Base-by-base conservation (phyloP, 2,797 vertebrate genomes). In the Danio aesculapii region DNA sequence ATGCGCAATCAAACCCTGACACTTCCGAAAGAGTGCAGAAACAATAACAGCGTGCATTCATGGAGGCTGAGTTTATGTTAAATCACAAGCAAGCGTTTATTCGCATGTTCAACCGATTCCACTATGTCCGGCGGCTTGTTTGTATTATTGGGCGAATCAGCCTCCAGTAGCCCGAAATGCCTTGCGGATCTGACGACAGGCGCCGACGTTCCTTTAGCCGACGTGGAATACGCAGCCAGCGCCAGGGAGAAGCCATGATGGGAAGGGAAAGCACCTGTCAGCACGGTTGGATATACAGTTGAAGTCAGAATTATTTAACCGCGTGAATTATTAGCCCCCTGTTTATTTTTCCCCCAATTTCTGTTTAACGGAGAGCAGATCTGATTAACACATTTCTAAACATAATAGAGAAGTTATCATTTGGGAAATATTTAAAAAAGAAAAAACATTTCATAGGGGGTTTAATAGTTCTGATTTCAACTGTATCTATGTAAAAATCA, bases 101-200 rank as follows among this genome's bases (percentile, higher is more conserved):
- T 16, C 41, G 47, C 64, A 72, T 85, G 57, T 50, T 75, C 76
- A 10, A 49, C 61, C 49, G 47, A 14, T 73, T 44, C 70, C 67
- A 55, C 74, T 46, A 66, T 53, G 49, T 78, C 86, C 70, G 41
- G 73, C 75, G 79, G 75, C 76, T 84, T 81, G 86, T 89, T 86
- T 84, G 81, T 86, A 77, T 88, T 84, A 86, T 84, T 77, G 86
- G 88, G 84, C 90, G 59, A 87, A 84, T 86, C 78, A 81, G 55
- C 71, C 86, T 84, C 78, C 75, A 74, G 59, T 49, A 75, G 75
- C 86, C 79, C 77, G 87, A 66, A 88, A 86, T 84, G 88, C 61
- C 82, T 86, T 75, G 87, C 93, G 92, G 92, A 91, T 91, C 63
- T 94, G 91, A 94, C 93, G 91, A 85, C 87, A 90, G 46, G 0